These are phyloP conservation scores for Takifugu bimaculatus DNA, from an alignment of 2,113 vertebrate genomes.

Conservation along the genomic window DNA sequence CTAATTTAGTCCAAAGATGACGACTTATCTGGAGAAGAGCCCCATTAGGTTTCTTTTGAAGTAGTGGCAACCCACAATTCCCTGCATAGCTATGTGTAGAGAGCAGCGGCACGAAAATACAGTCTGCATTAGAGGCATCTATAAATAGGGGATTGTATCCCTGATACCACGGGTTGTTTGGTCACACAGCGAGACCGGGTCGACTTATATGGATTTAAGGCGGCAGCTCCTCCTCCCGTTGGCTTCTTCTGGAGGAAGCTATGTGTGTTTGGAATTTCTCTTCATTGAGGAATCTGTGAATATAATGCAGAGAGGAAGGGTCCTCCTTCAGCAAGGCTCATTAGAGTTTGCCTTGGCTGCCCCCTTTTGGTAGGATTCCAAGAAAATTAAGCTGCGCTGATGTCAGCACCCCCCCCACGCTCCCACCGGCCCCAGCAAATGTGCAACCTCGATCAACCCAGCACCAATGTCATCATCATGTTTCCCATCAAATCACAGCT, in stretches of 20 bases:
- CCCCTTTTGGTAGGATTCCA: conserved; percentile 76
- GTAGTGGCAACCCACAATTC: conserved; percentile 80
- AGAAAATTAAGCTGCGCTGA: conserved; percentile 43
- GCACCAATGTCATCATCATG: conserved; percentile 24
- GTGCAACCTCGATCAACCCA: conserved; percentile 32
- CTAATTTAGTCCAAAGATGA: conserved; percentile 23
- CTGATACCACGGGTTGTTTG: conserved; percentile 82
- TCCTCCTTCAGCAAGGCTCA: conserved; percentile 33
- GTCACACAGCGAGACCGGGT: conserved; percentile 77
- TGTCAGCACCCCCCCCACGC: background rate
- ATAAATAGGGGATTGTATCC: conserved; percentile 89
- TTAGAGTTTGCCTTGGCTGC: conserved; percentile 73
- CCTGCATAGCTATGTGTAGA: conserved; percentile 82
- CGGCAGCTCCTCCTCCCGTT: conserved; percentile 14
- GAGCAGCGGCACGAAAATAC: conserved; percentile 81
- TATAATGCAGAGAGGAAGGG: conserved; percentile 40
- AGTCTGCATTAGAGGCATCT: conserved; percentile 72
- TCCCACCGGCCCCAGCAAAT: conserved; percentile 11
- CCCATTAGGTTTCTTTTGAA: conserved; percentile 79
- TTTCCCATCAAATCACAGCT: conserved; percentile 47
- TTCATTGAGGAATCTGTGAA: conserved; percentile 63
- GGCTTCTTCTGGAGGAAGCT: conserved; percentile 52
- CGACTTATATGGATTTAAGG: conserved; percentile 86
- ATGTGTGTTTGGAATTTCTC: conserved; percentile 70
- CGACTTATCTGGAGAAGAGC: conserved; percentile 57